Conservation (phyloP, 1,140 invertebrate genomes). For the Tetranychus urticae region DNA sequence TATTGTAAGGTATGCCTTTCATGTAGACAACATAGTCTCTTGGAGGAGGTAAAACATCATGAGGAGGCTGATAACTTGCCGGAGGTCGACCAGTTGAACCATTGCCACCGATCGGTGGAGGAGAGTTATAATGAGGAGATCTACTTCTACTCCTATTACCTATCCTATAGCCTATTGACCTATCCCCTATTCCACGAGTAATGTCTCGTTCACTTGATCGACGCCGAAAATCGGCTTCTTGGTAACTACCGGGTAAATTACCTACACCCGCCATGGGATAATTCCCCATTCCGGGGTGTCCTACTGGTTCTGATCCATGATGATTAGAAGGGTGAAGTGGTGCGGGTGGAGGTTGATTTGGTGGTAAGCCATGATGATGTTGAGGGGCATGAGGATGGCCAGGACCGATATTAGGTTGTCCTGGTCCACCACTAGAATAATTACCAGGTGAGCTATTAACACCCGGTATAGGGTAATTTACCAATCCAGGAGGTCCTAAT, state of each 20-base stretch:
- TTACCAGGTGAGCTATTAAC: neutral
- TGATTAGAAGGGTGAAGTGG: neutral
- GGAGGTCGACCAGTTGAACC: neutral
- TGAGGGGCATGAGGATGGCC: too few species aligned
- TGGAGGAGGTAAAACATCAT: neutral
- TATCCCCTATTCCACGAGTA: neutral
- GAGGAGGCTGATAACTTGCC: neutral
- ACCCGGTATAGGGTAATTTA: neutral
- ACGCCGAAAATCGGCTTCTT: neutral
- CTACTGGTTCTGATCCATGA: neutral
- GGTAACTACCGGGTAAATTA: neutral
- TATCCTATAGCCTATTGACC: neutral
- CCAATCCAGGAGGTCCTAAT: neutral
- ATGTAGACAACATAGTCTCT: slow-evolving; percentile 25
- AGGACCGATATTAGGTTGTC: neutral
- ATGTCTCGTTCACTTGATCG: neutral
- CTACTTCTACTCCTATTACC: neutral
- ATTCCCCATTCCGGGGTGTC: neutral
- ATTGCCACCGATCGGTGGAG: neutral
- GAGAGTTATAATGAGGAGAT: neutral
- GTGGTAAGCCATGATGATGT: neutral
- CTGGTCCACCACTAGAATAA: neutral
- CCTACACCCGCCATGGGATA: neutral
- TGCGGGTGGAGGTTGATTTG: neutral
- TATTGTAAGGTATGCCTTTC: slow-evolving; percentile 39